Evolutionary conservation across 2,797 vertebrate genomes (phyloP).

Genomic region (Yasuhikotakia modesta): DNA sequence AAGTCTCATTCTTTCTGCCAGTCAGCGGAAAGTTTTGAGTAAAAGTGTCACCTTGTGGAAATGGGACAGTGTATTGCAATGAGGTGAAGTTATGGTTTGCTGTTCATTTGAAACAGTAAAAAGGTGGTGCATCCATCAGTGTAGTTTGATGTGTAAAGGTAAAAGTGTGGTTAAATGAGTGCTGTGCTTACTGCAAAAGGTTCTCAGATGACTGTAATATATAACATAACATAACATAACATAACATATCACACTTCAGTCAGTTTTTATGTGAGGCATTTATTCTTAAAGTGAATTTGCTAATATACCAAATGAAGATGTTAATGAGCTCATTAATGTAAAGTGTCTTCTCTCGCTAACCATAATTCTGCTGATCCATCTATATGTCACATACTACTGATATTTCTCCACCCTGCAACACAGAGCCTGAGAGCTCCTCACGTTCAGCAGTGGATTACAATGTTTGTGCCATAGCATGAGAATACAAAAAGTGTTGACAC

Average conservation of each 20-base stretch:
- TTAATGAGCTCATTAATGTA: conserved; percentile 5
- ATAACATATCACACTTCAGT: no score
- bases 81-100: no score
- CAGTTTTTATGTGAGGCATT: not conserved
- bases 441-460: not conserved
- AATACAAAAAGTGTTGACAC: not conserved
- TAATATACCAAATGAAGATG: not conserved
- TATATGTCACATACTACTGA: conserved; percentile 1
- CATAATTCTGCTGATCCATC: conserved; percentile 4
- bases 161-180: no score
- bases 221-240: no score
- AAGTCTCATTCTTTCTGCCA: conserved; percentile 38
- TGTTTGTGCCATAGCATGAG: not conserved
- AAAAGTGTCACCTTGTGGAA: conserved; percentile 42
- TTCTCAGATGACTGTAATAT: no score
- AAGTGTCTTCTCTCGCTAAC: conserved; percentile 2
- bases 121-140: no score
- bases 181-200: no score
- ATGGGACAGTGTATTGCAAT: no score
- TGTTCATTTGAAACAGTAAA: no score
- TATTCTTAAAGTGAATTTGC: conserved; percentile 11
- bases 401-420: conserved; percentile 2
- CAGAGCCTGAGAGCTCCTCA: conserved; percentile 2
- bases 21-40: conserved; percentile 41
- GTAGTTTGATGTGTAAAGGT: no score